Evolutionary conservation across 2,113 vertebrate genomes (phyloP).

Genomic region (Labeo catla): DNA sequence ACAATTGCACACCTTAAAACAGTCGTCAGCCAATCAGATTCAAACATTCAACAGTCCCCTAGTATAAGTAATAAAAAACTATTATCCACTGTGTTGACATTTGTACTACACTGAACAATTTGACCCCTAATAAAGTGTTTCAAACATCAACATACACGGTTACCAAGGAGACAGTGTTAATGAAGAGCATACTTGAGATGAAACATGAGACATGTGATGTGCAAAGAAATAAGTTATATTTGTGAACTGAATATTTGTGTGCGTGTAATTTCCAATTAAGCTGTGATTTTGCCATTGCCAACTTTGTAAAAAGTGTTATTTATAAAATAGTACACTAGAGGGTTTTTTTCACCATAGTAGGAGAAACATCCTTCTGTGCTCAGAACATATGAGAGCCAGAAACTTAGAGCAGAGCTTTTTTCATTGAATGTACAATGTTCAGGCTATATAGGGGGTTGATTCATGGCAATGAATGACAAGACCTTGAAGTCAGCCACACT

Average conservation of each 20-base stretch:
- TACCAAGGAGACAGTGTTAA: neutral
- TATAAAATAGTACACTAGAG: neutral
- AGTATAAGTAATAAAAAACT: too few species aligned
- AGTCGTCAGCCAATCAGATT: too few species aligned
- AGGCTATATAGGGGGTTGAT: constrained; percentile 71
- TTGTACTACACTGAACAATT: neutral
- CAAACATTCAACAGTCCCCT: too few species aligned
- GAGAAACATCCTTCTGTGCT: neutral
- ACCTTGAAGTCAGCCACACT: constrained; percentile 72
- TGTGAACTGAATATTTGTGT: neutral
- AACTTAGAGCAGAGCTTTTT: neutral
- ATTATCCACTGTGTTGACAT: neutral
- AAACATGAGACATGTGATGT: neutral
- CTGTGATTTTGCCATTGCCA: neutral
- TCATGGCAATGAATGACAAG: constrained; percentile 72
- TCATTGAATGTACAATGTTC: constrained; percentile 59
- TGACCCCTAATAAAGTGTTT: neutral
- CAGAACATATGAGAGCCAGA: neutral
- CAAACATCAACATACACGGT: neutral
- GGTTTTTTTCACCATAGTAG: neutral
- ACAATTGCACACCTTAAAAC: too few species aligned
- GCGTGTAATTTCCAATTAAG: neutral
- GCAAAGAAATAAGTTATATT: neutral
- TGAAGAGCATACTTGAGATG: neutral
- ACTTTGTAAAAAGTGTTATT: neutral